Conservation (phyloP, 2,888 invertebrate species). For the Exephanes ischioxanthus region DNA sequence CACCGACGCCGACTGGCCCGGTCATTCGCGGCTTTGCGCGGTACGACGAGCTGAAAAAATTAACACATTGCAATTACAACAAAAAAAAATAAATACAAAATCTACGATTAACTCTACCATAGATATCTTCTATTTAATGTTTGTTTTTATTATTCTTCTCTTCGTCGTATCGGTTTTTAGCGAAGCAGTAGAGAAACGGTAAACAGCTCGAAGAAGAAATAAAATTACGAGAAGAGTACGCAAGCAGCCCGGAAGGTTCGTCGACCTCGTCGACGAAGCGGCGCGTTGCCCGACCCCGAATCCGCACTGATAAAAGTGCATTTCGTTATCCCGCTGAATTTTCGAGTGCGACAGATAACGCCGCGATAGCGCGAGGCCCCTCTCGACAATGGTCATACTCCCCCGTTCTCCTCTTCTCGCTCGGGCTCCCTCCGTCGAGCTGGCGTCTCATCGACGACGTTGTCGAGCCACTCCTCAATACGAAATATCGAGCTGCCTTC, state of each 20-base stretch:
- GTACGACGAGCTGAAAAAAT: constrained; percentile 84
- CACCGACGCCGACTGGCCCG: constrained; percentile 92
- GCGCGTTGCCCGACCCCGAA: constrained; percentile 69
- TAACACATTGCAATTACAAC: not conserved
- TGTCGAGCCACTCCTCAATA: constrained; percentile 63
- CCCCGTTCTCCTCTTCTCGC: not conserved
- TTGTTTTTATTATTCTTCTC: not conserved
- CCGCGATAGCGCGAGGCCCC: constrained; percentile 19
- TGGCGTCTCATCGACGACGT: constrained; percentile 37
- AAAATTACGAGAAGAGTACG: constrained; percentile 30
- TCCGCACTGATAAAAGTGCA: constrained; percentile 74
- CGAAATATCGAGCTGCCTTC: constrained; percentile 12
- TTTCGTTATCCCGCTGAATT: constrained; percentile 68
- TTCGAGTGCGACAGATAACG: constrained; percentile 60
- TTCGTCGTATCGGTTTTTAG: constrained; percentile 1
- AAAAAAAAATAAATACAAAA: not conserved
- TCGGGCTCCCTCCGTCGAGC: not conserved
- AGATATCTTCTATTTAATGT: constrained; percentile 4
- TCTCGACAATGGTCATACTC: constrained; percentile 35
- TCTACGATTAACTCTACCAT: not conserved
- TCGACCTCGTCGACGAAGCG: constrained; percentile 70
- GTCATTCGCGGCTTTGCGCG: constrained; percentile 90
- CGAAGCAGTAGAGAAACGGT: constrained; percentile 1
- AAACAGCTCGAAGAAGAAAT: constrained; percentile 24
- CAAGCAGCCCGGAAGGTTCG: constrained; percentile 69